phyloP scores from a whole-genome alignment of 1,140 invertebrate species.

The Lepidurus couesii region DNA sequence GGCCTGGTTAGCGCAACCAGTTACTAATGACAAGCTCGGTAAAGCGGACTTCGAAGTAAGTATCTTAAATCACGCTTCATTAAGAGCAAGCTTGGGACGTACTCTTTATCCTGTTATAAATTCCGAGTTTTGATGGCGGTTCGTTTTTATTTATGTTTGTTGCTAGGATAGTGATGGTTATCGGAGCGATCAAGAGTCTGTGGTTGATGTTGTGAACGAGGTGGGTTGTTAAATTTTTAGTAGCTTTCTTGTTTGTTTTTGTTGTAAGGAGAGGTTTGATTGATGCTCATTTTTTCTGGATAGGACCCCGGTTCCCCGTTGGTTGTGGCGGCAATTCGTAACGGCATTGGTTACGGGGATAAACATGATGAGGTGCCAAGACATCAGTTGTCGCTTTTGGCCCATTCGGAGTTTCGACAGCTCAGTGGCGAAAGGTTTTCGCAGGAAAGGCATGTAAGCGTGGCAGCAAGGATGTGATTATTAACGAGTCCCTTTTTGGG shows the following conservation, averaged over 20 bases:
- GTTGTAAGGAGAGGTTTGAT: too few species aligned
- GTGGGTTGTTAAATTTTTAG: background rate
- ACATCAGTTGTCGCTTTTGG: background rate
- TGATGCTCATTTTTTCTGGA: background rate
- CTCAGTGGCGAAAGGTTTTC: background rate
- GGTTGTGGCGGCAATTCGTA: background rate
- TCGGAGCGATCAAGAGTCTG: background rate
- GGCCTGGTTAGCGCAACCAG: background rate
- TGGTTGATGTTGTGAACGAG: background rate
- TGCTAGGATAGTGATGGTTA: constrained; percentile 1
- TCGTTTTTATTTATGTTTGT: background rate
- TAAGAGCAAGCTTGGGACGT: too few species aligned
- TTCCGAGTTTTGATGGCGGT: too few species aligned
- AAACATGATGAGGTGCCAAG: background rate
- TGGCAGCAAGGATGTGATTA: background rate
- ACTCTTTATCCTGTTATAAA: too few species aligned
- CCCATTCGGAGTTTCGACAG: constrained; percentile 4
- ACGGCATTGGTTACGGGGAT: background rate
- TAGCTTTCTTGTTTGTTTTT: too few species aligned
- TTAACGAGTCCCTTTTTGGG: background rate
- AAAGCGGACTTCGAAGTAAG: background rate
- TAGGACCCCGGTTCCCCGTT: background rate
- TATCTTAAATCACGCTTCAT: background rate
- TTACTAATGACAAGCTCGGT: background rate
- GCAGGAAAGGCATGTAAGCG: background rate